Evolutionary conservation across 2,888 invertebrate species (phyloP).

Genomic region (Clistopyga incitator): DNA sequence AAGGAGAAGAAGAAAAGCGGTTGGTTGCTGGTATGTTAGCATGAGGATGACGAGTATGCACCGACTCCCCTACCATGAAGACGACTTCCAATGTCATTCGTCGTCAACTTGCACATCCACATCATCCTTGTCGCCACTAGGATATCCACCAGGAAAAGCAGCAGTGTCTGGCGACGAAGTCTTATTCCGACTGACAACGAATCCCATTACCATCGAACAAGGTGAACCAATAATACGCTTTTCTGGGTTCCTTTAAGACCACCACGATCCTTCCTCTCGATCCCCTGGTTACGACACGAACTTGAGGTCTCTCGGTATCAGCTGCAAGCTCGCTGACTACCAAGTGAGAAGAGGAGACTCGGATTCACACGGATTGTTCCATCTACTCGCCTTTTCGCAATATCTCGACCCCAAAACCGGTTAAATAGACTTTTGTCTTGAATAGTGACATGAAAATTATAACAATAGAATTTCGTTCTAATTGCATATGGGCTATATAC

Average conservation of each 20-base stretch:
- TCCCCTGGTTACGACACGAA: constrained; percentile 29
- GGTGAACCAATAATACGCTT: constrained; percentile 72
- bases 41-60: constrained; percentile 17
- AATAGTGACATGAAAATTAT: too few species aligned
- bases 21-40: constrained; percentile 10
- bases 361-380: constrained; percentile 29
- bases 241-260: constrained; percentile 69
- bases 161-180: constrained; percentile 70
- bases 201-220: constrained; percentile 77
- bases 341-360: constrained; percentile 22
- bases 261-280: constrained; percentile 25
- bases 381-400: constrained; percentile 5
- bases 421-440: neutral
- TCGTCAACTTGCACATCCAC: constrained; percentile 13
- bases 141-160: constrained; percentile 20
- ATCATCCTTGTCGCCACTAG: constrained; percentile 30
- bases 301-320: constrained; percentile 29
- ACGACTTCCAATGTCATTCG: constrained; percentile 37
- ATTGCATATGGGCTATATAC: too few species aligned
- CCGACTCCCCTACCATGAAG: neutral
- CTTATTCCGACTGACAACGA: constrained; percentile 77
- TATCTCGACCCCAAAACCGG: neutral
- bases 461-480: too few species aligned
- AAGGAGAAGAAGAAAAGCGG: constrained; percentile 26
- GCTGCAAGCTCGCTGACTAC: constrained; percentile 30